Conservation (phyloP, 2,113 vertebrate species). For the Chelonoidis abingdonii region DNA sequence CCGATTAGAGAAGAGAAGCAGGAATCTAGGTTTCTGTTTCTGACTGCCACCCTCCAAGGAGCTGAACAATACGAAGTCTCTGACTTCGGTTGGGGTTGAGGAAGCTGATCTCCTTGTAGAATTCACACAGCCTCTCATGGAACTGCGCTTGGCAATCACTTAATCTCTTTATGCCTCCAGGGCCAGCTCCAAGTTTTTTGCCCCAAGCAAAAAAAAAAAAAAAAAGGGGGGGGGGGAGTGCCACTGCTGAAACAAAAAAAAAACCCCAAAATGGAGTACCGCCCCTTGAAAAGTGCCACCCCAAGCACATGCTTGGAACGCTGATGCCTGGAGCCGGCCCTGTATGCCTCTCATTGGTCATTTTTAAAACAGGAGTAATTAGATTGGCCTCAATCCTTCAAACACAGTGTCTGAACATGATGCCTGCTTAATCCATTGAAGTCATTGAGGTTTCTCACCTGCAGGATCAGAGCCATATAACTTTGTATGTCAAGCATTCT, state of each 20-base stretch:
- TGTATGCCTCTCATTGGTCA: neutral
- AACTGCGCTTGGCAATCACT: neutral
- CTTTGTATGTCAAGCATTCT: neutral
- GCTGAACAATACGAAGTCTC: neutral
- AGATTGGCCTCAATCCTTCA: neutral
- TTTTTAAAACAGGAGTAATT: neutral
- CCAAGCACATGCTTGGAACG: too few relatives aligned
- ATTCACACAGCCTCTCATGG: neutral
- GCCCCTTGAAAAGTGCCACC: too few relatives aligned
- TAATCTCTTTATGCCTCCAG: neutral
- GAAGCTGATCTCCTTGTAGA: neutral
- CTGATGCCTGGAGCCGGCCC: too few relatives aligned
- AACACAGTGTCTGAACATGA: neutral
- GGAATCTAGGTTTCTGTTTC: neutral
- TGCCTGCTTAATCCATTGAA: neutral
- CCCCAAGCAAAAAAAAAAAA: too few relatives aligned
- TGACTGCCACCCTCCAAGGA: neutral
- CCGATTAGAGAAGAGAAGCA: neutral
- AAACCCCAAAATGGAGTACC: too few relatives aligned
- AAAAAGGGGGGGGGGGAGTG: too few relatives aligned
- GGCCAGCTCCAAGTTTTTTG: too few relatives aligned
- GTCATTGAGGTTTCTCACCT: neutral
- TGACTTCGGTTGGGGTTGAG: neutral
- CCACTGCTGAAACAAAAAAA: too few relatives aligned
- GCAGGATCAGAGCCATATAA: neutral